Conservation (phyloP, 2,113 vertebrate genomes). For the Corythaeola cristata region DNA sequence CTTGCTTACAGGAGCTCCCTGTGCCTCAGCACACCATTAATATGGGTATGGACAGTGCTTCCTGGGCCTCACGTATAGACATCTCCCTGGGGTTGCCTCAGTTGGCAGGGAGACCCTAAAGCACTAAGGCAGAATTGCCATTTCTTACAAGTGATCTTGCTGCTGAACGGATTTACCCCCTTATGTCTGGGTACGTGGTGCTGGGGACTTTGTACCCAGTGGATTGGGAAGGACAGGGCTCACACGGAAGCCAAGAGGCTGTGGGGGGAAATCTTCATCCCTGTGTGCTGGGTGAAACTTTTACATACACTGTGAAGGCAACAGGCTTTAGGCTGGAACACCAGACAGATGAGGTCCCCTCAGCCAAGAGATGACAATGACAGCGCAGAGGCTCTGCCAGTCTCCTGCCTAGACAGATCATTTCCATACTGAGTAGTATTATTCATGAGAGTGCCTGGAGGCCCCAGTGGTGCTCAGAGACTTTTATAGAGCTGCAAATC, state of each 20-base stretch:
- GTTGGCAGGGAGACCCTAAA: neutral
- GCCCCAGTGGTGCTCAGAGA: neutral
- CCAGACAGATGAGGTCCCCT: neutral
- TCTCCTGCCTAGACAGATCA: neutral
- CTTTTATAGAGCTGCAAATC: constrained; percentile 4
- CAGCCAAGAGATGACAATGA: neutral
- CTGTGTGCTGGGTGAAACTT: neutral
- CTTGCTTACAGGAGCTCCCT: neutral
- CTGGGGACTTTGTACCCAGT: neutral
- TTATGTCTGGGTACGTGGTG: neutral
- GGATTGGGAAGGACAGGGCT: neutral
- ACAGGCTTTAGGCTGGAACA: neutral
- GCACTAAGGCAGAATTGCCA: neutral
- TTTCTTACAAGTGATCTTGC: neutral
- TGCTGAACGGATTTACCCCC: neutral
- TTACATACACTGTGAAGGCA: rapidly evolving
- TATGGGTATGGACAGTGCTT: neutral
- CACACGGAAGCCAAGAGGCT: neutral
- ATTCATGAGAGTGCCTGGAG: neutral
- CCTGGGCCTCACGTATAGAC: neutral
- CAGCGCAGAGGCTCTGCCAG: neutral
- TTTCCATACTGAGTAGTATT: neutral
- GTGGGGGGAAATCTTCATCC: neutral
- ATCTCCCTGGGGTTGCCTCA: neutral
- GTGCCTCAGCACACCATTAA: neutral